These are phyloP conservation scores for Drosophila anomelani DNA, from an alignment of 2,888 invertebrate species.

Conservation along the genomic window DNA sequence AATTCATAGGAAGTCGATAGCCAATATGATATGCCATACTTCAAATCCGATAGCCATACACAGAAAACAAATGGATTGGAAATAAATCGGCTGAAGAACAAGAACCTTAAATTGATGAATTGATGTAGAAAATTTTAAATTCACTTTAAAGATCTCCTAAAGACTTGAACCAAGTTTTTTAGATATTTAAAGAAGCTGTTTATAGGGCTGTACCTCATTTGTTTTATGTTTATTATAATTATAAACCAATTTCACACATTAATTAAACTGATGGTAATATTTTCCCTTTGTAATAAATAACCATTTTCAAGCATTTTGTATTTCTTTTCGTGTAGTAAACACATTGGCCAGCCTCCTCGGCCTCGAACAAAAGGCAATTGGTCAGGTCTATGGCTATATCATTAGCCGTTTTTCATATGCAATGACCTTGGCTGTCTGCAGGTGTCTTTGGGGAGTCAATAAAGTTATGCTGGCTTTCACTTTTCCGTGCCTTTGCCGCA, in stretches of 20 bases:
- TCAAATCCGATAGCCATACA: not conserved
- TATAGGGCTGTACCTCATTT: not conserved
- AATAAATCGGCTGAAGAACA: not conserved
- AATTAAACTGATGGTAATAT: not conserved
- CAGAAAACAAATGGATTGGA: conserved; percentile 1
- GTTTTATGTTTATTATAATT: not conserved
- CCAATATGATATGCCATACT: conserved; percentile 8
- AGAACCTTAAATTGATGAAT: not conserved
- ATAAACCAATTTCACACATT: not conserved
- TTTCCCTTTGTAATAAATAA: not conserved
- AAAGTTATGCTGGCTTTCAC: conserved; percentile 41
- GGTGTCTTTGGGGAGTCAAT: conserved; percentile 49
- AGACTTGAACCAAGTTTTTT: not conserved
- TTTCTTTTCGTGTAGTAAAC: conserved; percentile 4
- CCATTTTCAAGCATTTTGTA: not conserved
- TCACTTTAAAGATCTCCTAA: not conserved
- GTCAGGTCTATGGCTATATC: conserved; percentile 40
- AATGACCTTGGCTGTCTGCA: conserved; percentile 68
- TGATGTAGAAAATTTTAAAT: not conserved
- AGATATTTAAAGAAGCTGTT: not conserved
- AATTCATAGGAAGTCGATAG: conserved; percentile 40
- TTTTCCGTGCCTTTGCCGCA: conserved; percentile 23
- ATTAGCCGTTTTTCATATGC: conserved; percentile 39
- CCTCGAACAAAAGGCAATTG: conserved; percentile 40
- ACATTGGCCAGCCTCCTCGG: conserved; percentile 25